Evolutionary conservation across 2,797 vertebrate genomes (phyloP).

Genomic region (Periparus ater): DNA sequence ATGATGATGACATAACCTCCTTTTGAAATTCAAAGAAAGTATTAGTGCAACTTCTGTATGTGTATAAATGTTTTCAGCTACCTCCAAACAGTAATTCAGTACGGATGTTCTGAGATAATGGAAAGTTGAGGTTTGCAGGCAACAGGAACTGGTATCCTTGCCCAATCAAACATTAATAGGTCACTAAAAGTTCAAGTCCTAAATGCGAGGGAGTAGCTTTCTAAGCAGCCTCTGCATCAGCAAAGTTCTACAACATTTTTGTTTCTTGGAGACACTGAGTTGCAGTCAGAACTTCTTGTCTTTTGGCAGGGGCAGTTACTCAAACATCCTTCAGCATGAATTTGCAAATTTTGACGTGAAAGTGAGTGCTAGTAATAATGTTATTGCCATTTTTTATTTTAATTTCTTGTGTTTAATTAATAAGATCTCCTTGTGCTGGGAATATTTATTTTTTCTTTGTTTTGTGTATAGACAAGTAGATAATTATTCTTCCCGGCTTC

Average conservation of each 20-base stretch:
- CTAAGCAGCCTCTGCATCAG: background rate
- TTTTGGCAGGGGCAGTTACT: background rate
- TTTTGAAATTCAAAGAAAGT: background rate
- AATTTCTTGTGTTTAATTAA: background rate
- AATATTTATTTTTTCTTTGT: background rate
- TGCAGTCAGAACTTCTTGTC: background rate
- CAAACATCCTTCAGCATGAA: background rate
- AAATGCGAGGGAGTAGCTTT: background rate
- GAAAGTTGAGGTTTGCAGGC: background rate
- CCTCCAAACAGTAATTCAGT: background rate
- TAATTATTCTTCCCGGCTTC: background rate
- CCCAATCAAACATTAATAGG: background rate
- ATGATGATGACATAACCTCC: background rate
- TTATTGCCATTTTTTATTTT: background rate
- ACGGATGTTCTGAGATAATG: background rate
- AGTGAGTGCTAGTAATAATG: background rate
- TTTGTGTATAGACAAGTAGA: background rate
- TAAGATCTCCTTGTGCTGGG: background rate
- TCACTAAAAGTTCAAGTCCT: background rate
- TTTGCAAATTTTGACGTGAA: background rate
- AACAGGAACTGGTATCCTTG: background rate
- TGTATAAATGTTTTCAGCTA: background rate
- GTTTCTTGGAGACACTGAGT: background rate
- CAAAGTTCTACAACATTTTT: background rate
- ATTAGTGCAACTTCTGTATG: background rate